Conservation (phyloP, 2,797 vertebrate genomes). For the Rhynchonycteris naso region DNA sequence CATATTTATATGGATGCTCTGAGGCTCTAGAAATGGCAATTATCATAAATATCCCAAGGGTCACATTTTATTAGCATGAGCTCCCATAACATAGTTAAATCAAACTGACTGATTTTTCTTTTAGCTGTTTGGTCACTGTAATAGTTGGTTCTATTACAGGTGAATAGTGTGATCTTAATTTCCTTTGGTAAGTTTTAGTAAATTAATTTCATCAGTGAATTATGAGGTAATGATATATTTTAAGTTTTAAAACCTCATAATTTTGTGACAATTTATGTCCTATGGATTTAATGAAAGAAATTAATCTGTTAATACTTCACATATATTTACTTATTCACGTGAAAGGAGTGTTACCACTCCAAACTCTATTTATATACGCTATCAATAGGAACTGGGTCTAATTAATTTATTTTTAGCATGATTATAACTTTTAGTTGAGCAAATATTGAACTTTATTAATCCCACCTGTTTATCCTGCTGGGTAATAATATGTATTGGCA, state of each 20-base stretch:
- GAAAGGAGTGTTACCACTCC: constrained; percentile 57
- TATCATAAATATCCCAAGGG: constrained; percentile 71
- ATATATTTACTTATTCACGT: constrained; percentile 61
- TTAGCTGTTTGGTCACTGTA: constrained; percentile 55
- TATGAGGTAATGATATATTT: constrained; percentile 44
- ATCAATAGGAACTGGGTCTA: constrained; percentile 71
- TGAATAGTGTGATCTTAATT: constrained; percentile 47
- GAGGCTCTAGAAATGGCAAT: constrained; percentile 59
- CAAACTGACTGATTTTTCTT: constrained; percentile 27
- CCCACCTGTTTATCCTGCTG: constrained; percentile 65
- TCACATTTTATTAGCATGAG: constrained; percentile 60
- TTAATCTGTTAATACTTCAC: constrained; percentile 33
- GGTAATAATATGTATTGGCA: constrained; percentile 76
- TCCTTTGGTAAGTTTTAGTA: constrained; percentile 41
- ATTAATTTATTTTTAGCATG: constrained; percentile 72
- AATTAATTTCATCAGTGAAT: constrained; percentile 58
- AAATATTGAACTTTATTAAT: constrained; percentile 74
- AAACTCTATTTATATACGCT: constrained; percentile 67
- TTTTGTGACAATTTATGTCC: neutral
- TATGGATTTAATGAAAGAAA: constrained; percentile 54
- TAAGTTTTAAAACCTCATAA: constrained; percentile 34
- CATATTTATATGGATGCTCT: constrained; percentile 66
- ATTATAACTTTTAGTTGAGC: constrained; percentile 73
- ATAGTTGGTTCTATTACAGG: constrained; percentile 64
- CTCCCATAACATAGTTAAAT: constrained; percentile 57